Base-by-base conservation (phyloP, 2,113 vertebrate species). In the Alethe diademata region DNA sequence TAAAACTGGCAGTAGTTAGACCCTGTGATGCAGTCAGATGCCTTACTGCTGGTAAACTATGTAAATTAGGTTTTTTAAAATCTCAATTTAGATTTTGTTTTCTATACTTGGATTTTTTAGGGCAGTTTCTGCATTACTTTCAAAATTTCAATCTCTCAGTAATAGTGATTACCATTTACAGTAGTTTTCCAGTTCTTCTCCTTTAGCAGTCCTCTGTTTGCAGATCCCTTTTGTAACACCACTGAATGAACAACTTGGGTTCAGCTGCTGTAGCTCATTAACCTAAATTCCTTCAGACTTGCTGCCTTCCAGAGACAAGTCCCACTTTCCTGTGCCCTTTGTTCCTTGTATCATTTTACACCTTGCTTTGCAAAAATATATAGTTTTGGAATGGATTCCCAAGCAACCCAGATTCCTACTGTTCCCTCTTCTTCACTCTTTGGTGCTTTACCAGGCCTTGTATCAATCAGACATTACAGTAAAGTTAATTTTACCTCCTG, bases 181-280 rank as follows among this genome's bases (percentile, higher is more conserved):
- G 70, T 40, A 85, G 18, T 78, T 90, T 82, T 85, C 66, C 57
- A 50, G 35, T 86, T 83, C 18, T 75, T 58, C 29, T 86, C 28
- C 45, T 75, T 90, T 82, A 60, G 22, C 38, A 65, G 50, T 45
- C 45, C 38, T 92, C 40, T 61, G 14, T 91, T 78, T 81, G 58
- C 40, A 72, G 70, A 18, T 83, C 43, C 10, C 36, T 86, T 78
- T 79, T 69, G 50, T 78, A 88, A 25, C 42, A 47, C 51, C 40
- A 42, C 12, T 69, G 45, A 62, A 64, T 47, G 73, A 88, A 90
- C n/a, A 64, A 36, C 57, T 67, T 78, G 19, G 23, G 61, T 87
- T 87, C 67, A 58, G 57, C 36, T 90, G 40, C 88, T 81, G 43
- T 56, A 93, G 36, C 36, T 95, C 70, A 69, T 85, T 94, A 93